Evolutionary conservation across 2,888 invertebrate species (phyloP).

Genomic region (Melanophora roralis): DNA sequence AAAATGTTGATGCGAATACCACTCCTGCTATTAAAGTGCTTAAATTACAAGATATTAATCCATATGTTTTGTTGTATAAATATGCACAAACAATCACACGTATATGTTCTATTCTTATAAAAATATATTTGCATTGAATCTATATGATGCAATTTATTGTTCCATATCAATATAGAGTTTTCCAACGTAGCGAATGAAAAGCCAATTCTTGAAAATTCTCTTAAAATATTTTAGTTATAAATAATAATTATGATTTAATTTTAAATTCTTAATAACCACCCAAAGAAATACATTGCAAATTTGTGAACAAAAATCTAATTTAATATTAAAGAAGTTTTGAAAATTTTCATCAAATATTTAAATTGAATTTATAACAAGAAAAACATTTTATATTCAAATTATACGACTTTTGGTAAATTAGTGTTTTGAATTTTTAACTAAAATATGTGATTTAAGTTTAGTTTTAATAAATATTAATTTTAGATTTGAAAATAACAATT

Average conservation of each 20-base stretch:
- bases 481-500: too few species aligned
- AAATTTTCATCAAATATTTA: conserved; percentile 14
- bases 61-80: too few species aligned
- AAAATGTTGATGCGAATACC: too few species aligned
- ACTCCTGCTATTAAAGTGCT: too few species aligned
- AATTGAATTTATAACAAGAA: neutral
- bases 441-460: neutral
- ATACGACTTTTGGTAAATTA: neutral
- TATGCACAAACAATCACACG: too few species aligned
- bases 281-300: neutral
- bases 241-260: conserved; percentile 13
- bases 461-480: too few species aligned
- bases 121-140: neutral
- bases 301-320: neutral
- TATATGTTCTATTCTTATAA: too few species aligned
- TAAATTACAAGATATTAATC: neutral
- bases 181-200: neutral
- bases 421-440: neutral
- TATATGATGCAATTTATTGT: neutral
- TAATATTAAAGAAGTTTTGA: neutral
- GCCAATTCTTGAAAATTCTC: neutral
- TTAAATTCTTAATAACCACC: neutral
- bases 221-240: neutral
- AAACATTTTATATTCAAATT: neutral
- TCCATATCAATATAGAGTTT: neutral